Evolutionary conservation across 2,888 invertebrate genomes (phyloP).

Genomic region (Cheilosia grossa): DNA sequence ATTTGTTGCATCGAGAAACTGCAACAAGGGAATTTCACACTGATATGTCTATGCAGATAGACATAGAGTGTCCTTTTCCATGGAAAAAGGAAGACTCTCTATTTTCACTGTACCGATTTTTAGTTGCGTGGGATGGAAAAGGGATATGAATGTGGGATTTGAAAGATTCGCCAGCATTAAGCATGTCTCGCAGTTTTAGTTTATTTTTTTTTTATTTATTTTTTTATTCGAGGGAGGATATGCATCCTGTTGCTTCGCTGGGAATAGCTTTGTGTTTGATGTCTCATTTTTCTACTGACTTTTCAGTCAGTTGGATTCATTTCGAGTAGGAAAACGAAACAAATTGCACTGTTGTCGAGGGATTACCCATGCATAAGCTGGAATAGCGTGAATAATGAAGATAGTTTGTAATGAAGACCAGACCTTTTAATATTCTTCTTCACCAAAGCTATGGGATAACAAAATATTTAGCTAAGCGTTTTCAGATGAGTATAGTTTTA

Average conservation of each 20-base stretch:
- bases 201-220: background rate
- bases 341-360: conserved; percentile 56
- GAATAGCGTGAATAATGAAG: background rate
- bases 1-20: conserved; percentile 49
- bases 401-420: conserved; percentile 2
- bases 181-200: conserved; percentile 19
- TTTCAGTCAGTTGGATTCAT: conserved; percentile 40
- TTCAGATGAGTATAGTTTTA: no score
- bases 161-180: conserved; percentile 63
- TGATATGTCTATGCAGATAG: conserved; percentile 23
- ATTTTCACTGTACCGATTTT: conserved; percentile 2
- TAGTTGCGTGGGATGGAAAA: background rate
- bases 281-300: conserved; percentile 48
- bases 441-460: background rate
- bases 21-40: conserved; percentile 53
- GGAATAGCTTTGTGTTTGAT: conserved; percentile 43
- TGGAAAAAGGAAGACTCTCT: conserved; percentile 17
- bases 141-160: conserved; percentile 58
- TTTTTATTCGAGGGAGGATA: conserved; percentile 7
- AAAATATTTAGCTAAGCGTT: no score
- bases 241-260: conserved; percentile 58
- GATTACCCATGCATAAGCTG: conserved; percentile 40
- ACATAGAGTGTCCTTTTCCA: background rate
- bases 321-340: conserved; percentile 42
- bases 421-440: background rate